Base-by-base conservation (phyloP, 2,888 invertebrate genomes). In the Aquatica leii region DNA sequence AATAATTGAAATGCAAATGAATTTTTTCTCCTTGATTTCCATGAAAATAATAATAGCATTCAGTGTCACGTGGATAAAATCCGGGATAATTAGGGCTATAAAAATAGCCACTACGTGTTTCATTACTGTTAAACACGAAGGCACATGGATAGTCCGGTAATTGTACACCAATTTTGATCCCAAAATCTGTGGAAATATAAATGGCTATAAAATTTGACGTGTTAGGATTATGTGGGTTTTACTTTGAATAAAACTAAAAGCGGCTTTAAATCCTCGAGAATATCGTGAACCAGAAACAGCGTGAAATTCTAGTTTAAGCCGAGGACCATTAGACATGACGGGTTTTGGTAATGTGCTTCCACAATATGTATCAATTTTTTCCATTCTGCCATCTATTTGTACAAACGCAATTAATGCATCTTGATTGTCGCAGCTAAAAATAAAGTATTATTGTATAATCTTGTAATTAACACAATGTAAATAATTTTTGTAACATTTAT, bases 71-170 rank as follows among this genome's bases (percentile, higher is more conserved):
- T 0, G 95, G 94, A 81, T 96, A 96, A 60, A 90, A 88, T 12
- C 95, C 95, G 0, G 96, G 96, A 77, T 92, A 95, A 81, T 96
- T 96, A 1, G 95, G 95, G 46, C 94, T 94, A 61, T 90, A 88
- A 77, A 96, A 92, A 59, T 90, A 90, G 8, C 96, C 96, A 72
- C 89, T 91, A 69, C 86, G 87, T 40, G 89, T 87, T 74, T 90
- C 89, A 73, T 88, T 90, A 82, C 94, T 94, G 83, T 94, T 93
- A 84, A 91, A 96, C 63, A 88, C 88, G 81, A 97, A 98, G 69
- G 92, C 92, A 83, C 97, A 94, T 41, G 93, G 91, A 75, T 88
- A 89, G 73, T 88, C 86, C 64, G 88, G 86, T 71, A 91, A 82
- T 77, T 95, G 95, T 62, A 86, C 84, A 31, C 95, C 95, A 63